A percentile compares a stretch with the other conserved stretches of the same genome.
phyloP scores from a whole-genome alignment of 2,113 vertebrate species.

The Scomber scombrus region DNA sequence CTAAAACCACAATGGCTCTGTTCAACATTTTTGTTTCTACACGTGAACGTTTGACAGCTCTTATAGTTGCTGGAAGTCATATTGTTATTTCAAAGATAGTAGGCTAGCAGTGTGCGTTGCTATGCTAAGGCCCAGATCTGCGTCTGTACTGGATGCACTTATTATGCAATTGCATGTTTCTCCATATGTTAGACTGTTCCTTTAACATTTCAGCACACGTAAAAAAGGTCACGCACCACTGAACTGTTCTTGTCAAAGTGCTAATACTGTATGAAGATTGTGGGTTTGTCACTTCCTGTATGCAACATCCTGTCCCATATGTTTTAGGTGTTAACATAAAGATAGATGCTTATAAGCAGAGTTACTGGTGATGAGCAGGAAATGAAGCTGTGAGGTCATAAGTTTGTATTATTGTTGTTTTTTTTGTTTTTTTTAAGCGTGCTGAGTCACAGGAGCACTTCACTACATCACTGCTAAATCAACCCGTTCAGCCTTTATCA shows the following conservation, averaged over 20 bases:
- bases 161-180: not conserved
- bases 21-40: too few species aligned
- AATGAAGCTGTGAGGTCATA: constrained; percentile 8
- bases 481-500: constrained; percentile 42
- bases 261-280: not conserved
- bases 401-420: constrained; percentile 7
- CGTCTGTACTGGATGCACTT: not conserved
- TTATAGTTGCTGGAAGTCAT: too few species aligned
- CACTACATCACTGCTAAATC: constrained; percentile 23
- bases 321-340: constrained; percentile 14
- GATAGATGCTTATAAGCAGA: constrained; percentile 11
- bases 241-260: not conserved
- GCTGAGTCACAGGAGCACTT: constrained; percentile 4
- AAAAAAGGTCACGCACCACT: not conserved
- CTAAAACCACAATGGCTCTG: too few species aligned
- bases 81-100: too few species aligned
- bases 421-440: too few species aligned
- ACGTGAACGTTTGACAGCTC: too few species aligned
- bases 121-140: not conserved
- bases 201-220: not conserved
- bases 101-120: not conserved
- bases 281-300: not conserved
- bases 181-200: not conserved
- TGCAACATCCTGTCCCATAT: not conserved
- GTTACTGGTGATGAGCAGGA: constrained; percentile 8